These are phyloP conservation scores for Ganaspis sp. DNA, from an alignment of 1,140 invertebrate species.

Conservation along the genomic window DNA sequence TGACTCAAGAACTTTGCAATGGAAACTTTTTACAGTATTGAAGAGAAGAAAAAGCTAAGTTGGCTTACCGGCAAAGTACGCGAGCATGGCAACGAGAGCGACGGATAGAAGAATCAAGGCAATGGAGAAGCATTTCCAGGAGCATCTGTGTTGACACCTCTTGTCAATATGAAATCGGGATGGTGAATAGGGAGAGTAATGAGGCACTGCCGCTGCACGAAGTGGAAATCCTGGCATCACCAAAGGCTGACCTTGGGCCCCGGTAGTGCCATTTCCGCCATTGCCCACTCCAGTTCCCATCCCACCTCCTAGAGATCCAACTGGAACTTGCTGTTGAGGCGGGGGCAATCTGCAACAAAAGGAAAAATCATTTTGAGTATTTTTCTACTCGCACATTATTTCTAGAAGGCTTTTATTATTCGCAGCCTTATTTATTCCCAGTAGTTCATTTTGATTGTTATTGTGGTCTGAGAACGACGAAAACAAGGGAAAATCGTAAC, in stretches of 20 bases:
- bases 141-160: slow-evolving; percentile 92
- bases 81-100: slow-evolving; percentile 91
- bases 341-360: slow-evolving; percentile 5
- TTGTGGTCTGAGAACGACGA: too few relatives aligned
- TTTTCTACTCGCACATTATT: too few relatives aligned
- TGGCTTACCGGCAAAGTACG: slow-evolving; percentile 94
- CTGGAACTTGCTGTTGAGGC: slow-evolving; percentile 74
- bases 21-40: not conserved
- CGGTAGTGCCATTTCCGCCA: slow-evolving; percentile 73
- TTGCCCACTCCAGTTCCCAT: slow-evolving; percentile 67
- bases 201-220: slow-evolving; percentile 82
- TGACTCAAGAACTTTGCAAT: not conserved
- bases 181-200: slow-evolving; percentile 90
- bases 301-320: slow-evolving; percentile 67
- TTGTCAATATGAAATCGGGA: slow-evolving; percentile 96
- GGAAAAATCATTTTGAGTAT: not conserved
- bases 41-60: not conserved
- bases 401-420: too few relatives aligned
- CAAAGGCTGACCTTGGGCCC: slow-evolving; percentile 77
- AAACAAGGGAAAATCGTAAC: too few relatives aligned
- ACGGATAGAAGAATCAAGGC: slow-evolving; percentile 92
- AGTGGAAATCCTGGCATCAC: slow-evolving; percentile 90
- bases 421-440: too few relatives aligned
- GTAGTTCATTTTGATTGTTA: too few relatives aligned
- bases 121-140: slow-evolving; percentile 96